These are phyloP conservation scores for Podabrus alpinus DNA, from an alignment of 2,888 invertebrate genomes.

Conservation along the genomic window DNA sequence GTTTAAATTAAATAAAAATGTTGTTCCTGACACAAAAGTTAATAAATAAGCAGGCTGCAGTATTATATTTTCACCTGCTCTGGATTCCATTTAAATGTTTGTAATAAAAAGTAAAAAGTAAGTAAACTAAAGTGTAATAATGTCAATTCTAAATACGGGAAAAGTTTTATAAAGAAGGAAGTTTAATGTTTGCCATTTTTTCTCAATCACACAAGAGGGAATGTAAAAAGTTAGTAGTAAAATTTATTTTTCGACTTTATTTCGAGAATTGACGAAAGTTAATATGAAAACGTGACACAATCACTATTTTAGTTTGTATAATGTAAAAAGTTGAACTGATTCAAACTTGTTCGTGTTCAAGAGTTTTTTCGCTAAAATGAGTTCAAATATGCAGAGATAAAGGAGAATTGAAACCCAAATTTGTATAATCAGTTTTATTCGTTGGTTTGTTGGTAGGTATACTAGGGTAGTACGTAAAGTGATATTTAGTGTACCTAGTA, in stretches of 20 bases:
- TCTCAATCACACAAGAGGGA: slow-evolving; percentile 23
- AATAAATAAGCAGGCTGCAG: neutral
- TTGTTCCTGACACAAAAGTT: neutral
- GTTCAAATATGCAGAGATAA: slow-evolving; percentile 12
- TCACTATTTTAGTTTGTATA: slow-evolving; percentile 31
- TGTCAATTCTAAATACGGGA: neutral
- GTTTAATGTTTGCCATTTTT: slow-evolving; percentile 26
- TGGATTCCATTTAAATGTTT: neutral
- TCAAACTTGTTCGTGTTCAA: slow-evolving; percentile 21
- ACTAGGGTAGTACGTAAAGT: neutral
- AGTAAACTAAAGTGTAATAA: neutral
- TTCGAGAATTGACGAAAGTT: slow-evolving; percentile 26
- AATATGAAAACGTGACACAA: slow-evolving; percentile 31
- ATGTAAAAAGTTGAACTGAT: slow-evolving; percentile 30
- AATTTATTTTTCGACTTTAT: slow-evolving; percentile 28
- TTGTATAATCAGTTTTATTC: slow-evolving; percentile 19
- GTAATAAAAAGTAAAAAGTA: neutral
- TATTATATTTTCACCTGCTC: neutral
- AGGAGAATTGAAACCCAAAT: slow-evolving; percentile 14
- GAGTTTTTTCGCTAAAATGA: slow-evolving; percentile 13
- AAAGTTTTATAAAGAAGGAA: slow-evolving; percentile 3
- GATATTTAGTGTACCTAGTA: neutral
- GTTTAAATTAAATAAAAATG: neutral
- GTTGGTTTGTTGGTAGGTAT: neutral
- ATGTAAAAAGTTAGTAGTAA: slow-evolving; percentile 18